Percentiles rank a stretch among this genome's conserved stretches.
Conservation (phyloP, 2,888 invertebrate species). For the Platynereis dumerilii region DNA sequence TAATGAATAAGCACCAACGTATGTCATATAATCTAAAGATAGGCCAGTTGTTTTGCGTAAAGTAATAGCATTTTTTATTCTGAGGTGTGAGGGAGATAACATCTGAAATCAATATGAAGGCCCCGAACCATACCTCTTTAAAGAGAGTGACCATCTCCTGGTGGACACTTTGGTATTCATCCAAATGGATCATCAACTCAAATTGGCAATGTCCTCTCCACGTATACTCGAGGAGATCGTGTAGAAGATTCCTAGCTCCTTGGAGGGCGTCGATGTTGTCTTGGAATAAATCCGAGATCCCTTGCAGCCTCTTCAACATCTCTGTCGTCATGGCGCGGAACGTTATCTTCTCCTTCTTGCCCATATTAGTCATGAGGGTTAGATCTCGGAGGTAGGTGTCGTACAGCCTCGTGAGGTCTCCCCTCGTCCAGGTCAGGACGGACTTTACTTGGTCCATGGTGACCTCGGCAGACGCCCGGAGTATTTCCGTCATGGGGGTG, state of each 20-base stretch:
- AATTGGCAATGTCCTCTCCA: constrained; percentile 2
- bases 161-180: constrained; percentile 4
- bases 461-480: background rate
- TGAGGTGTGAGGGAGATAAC: too few species aligned
- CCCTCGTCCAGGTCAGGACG: background rate
- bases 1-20: too few species aligned
- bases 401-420: background rate
- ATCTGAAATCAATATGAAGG: too few species aligned
- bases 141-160: background rate
- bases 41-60: too few species aligned
- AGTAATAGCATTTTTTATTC: too few species aligned
- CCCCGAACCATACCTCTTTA: background rate
- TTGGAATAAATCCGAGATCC: background rate
- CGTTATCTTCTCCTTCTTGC: background rate
- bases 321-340: background rate
- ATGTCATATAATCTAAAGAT: too few species aligned
- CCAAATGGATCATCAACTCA: background rate
- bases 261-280: background rate
- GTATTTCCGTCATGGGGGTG: background rate
- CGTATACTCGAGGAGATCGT: background rate
- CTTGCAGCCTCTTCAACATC: background rate
- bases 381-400: background rate
- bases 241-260: background rate
- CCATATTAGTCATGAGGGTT: background rate
- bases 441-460: background rate